Conservation (phyloP, 2,888 invertebrate genomes). For the Cheilosia impressa region DNA sequence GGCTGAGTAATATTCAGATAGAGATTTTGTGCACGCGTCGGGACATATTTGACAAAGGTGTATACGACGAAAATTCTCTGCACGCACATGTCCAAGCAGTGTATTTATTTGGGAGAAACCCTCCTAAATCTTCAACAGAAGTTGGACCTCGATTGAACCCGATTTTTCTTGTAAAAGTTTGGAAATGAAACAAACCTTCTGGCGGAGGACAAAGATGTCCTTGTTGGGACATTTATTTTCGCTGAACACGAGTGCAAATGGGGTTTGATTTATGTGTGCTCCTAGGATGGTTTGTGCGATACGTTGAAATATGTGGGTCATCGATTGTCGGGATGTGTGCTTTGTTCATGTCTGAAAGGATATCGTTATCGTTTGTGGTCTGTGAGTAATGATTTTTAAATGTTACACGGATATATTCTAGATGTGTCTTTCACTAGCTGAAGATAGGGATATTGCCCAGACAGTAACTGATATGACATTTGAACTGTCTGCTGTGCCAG, state of each 20-base stretch:
- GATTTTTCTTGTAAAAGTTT: slow-evolving; percentile 47
- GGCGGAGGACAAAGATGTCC: slow-evolving; percentile 21
- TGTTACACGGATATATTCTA: slow-evolving; percentile 9
- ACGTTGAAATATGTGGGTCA: slow-evolving; percentile 50
- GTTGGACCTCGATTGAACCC: slow-evolving; percentile 27
- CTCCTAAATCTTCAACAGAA: slow-evolving; percentile 32
- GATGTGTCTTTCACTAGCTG: background rate
- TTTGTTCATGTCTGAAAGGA: background rate
- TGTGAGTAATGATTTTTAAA: slow-evolving; percentile 45
- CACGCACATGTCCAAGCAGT: slow-evolving; percentile 7
- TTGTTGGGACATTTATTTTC: slow-evolving; percentile 56
- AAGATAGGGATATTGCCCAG: slow-evolving; percentile 17
- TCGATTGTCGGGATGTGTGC: slow-evolving; percentile 22
- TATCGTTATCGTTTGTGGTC: slow-evolving; percentile 2
- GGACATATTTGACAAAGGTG: slow-evolving; percentile 40
- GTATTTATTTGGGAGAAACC: slow-evolving; percentile 31
- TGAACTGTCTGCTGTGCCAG: background rate
- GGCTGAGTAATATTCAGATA: slow-evolving; percentile 2
- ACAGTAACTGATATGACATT: slow-evolving; percentile 47
- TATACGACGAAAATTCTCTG: background rate
- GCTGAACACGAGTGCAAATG: slow-evolving; percentile 50
- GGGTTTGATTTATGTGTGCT: slow-evolving; percentile 56
- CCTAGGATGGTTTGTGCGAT: slow-evolving; percentile 39
- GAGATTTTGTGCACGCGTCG: slow-evolving; percentile 9
- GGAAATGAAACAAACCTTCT: slow-evolving; percentile 47